Base-by-base conservation (phyloP, 2,797 vertebrate genomes). In the Pipistrellus nathusii region DNA sequence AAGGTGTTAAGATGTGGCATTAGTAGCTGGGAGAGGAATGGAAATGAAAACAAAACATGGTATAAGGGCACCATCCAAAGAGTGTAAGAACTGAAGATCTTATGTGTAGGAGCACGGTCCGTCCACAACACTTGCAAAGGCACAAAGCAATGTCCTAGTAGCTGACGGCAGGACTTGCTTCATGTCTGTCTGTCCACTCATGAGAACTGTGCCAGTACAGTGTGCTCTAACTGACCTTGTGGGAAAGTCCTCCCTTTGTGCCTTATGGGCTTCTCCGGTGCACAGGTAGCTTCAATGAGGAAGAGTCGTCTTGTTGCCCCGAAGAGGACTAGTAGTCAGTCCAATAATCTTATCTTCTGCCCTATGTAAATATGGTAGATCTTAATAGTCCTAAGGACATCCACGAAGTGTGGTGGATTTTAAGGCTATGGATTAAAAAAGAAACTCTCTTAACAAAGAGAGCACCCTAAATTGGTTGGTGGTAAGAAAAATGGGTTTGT, bases 311-410 rank as follows among this genome's bases (percentile, higher is more conserved):
- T 98, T 98, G 97, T 98, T 98, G 98, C 97, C 97, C 98, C 95
- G 97, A 94, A 98, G 97, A 98, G 97, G 97, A 98, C 98, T 98
- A 98, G 98, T 96, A 98, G 97, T 98, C 98, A 98, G 98, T 97
- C 98, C 98, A 98, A 98, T 98, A 98, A 98, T 97, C 96, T 98
- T 98, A 98, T 98, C 98, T 98, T 98, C 98, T 98, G 98, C 98
- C 98, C 98, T 98, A 98, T 98, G 96, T 98, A 98, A 97, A 98
- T 98, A 98, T 89, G 97, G 98, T 97, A 98, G 97, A 98, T 98
- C 98, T 98, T 98, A 98, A 98, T 97, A 98, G 98, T 97, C 97
- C 98, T 98, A 98, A 59, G 97, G 97, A 97, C 97, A 98, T 97
- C 97, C 96, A 98, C 96, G 98, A 97, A 97, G 88, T 81, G 41